Evolutionary conservation across 2,797 vertebrate species (phyloP).

Genomic region (Phaenicophaeus curvirostris): DNA sequence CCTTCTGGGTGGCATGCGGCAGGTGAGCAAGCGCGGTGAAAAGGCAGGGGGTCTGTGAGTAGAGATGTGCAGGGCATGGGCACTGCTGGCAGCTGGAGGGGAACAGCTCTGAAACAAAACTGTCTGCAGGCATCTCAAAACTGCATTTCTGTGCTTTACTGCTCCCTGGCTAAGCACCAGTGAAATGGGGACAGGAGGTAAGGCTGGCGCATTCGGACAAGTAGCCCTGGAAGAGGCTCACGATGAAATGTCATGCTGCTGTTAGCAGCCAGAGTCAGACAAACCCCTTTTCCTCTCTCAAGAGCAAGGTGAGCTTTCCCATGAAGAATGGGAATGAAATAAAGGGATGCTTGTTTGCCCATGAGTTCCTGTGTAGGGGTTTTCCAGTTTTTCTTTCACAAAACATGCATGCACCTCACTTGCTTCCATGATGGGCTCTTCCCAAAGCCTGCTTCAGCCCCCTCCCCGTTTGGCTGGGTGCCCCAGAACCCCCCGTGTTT

Average conservation of each 20-base stretch:
- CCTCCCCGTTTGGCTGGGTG: neutral
- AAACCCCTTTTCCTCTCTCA: neutral
- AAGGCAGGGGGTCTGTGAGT: neutral
- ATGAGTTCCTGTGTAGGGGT: accelerated
- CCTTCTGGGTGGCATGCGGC: neutral
- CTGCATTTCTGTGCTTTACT: accelerated
- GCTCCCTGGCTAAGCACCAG: neutral
- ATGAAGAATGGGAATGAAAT: neutral
- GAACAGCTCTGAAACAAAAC: neutral
- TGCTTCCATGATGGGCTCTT: neutral
- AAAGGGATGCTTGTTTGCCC: neutral
- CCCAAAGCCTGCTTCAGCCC: neutral
- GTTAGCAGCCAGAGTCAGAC: accelerated
- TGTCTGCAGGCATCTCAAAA: no score
- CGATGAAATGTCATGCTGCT: neutral
- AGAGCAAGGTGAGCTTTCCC: neutral
- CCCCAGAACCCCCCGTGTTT: neutral
- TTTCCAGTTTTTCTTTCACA: neutral
- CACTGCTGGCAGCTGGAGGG: neutral
- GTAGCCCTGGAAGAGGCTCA: neutral
- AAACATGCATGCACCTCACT: neutral
- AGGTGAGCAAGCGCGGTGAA: accelerated
- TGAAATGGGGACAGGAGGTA: neutral
- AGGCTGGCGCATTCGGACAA: neutral
- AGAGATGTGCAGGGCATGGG: accelerated